Evolutionary conservation across 2,797 vertebrate genomes (phyloP), one percentile per base, ranked within the genome.

Genomic region (Champsocephalus esox): DNA sequence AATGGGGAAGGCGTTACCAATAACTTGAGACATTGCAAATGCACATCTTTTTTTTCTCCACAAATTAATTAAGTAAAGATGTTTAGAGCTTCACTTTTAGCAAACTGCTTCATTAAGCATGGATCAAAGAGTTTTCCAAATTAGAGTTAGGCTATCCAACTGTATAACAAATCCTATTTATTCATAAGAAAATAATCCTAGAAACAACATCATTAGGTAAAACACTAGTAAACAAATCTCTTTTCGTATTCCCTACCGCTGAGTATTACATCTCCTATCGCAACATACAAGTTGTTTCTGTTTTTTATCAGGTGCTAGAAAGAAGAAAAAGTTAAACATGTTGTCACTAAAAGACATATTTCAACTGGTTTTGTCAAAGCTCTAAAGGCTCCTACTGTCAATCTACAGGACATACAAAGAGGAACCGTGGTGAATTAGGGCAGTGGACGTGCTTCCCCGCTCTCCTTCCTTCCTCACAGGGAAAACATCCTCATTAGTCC

Each of bases 341-440:
- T 66, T 63, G 63, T 88, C 75, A 61, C 86, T 92, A 86, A 80
- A 78, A 82, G 77, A 81, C 82, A 44, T 56, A 61, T 80, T 81
- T 86, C 74, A 70, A 77, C 81, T 75, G 64, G 65, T 78, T 86
- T 69, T 77, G 79, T 84, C 72, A 76, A 84, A 84, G 66, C 76
- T 83, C 83, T 88, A 82, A 12, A 63, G 70, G 69, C 75, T 77
- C 86, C 89, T 90, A 91, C 73, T 68, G 79, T 87, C 73, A 83
- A 87, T 71, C 90, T 92, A 94, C 85, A 86, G 85, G 88, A 87
- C 84, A 84, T 64, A 80, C 66, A 76, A 72, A 86, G 82, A 92
- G 88, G 86, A 91, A 83, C 78, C 75, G 14, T 70, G 82, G 73
- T 81, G 77, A 80, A 75, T 82, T 1, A 45, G 79, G 85, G 68